Base-by-base conservation (phyloP, 2,113 vertebrate species). In the Corvus cornix region DNA sequence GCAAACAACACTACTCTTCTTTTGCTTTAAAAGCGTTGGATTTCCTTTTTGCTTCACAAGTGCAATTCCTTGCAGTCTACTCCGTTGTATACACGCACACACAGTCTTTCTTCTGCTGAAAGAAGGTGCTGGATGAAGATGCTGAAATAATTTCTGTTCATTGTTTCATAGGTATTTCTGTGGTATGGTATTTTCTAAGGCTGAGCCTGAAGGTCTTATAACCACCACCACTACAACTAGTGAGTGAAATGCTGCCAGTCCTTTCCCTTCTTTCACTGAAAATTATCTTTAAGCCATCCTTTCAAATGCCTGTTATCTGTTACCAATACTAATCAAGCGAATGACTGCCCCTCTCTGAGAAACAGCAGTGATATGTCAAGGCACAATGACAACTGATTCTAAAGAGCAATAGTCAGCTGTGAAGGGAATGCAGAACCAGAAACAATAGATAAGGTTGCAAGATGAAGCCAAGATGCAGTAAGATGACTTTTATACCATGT, bases 31-130 rank as follows among this genome's bases (percentile, higher is more conserved):
- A 67, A 52, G 9, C 23, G 7, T 3, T 89, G 21, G 5, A 18
- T 62, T 95, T 70, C 6, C 8, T 49, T 70, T 90, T 74, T 78
- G 19, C 16, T 59, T 23, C 28, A 22, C 11, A 63, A 44, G 14
- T 66, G 4, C 31, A 53, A 37, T 37, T 63, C 39, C 26, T 68
- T 33, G 4, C 8, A 52, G 46, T 33, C 33, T 66, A 52, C 11
- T 56, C 23, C 17, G 8, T 53, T 16, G 3, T 2, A 5, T 19
- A 14, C 11, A 21, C 1, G 3, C 58, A 49, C 22, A n/a, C 5
- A 24, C 0, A 35, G 10, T 24, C n/a, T 62, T 89, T 16, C 41
- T 27, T 13, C 27, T 48, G 30, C 35, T 35, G 21, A 62, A 75
- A 41, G n/a, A 68, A 69, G 30, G 41, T 48, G 8, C 30, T 26